Base-by-base conservation (phyloP, 2,113 vertebrate genomes). In the Mixornis gularis region DNA sequence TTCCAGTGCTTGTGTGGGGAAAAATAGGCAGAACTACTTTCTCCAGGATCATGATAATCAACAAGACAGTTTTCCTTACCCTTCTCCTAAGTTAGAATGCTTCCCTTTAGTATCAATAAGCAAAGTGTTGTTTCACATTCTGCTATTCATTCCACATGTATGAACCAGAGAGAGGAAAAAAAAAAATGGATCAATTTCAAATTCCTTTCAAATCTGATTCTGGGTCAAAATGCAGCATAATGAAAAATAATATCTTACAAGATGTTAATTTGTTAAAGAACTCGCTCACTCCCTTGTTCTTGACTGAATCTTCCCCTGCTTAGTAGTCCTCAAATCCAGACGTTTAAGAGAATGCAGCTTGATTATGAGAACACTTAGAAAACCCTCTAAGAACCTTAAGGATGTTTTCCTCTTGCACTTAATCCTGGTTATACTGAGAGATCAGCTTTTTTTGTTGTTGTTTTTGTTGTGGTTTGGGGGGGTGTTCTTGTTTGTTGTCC, bases 311-410 rank as follows among this genome's bases (percentile, higher is more conserved):
- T 1, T 73, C 11, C 15, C 3, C 8, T 56, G 7, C 36, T 53
- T 26, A 12, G 13, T 40, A 29, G 5, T 68, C 20, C 34, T 29
- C 11, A 19, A 13, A 15, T 76, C 29, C 73, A 76, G 12, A 18
- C 8, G 49, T 64, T 58, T 53, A 48, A 74, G 19, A 76, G 6
- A 80, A 58, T 58, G 16, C 40, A 46, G 8, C 5, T 44, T 43
- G 4, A 30, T 30, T 43, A 46, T 51, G 11, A 87, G 25, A 38
- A 44, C 7, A 49, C 0, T 1, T 13, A 22, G 2, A 10, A n/a
- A 21, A 69, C 70, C 13, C 14, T 60, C 9, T 32, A 11, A 48
- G 12, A 73, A 4, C 7, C 3, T 5, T 36, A 79, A 62, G 7
- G 9, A 17, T 49, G 7, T 40, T 49, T 89, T 85, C 17, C 8